These are phyloP conservation scores for Neodiprion pinetum DNA, from an alignment of 1,140 invertebrate species.

Conservation along the genomic window DNA sequence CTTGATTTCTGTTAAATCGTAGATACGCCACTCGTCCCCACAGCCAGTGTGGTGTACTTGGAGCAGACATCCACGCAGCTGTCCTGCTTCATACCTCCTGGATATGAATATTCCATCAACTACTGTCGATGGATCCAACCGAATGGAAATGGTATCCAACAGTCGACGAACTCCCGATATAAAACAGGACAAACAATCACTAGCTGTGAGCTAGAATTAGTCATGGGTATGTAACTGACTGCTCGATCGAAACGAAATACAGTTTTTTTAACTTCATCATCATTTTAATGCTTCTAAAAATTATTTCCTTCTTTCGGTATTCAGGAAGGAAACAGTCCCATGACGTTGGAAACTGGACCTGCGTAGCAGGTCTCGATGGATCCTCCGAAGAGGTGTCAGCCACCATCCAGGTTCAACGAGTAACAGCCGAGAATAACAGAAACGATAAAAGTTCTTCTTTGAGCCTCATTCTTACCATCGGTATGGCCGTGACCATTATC, in stretches of 20 bases:
- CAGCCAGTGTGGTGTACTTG: neutral
- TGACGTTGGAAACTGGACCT: conserved; percentile 24
- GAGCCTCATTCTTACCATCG: too few relatives aligned
- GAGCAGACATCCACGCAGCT: neutral
- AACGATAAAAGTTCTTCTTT: too few relatives aligned
- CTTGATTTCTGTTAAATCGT: neutral
- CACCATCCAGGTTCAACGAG: neutral
- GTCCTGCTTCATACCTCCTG: conserved; percentile 25
- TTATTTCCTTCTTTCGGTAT: neutral
- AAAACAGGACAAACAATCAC: conserved; percentile 27
- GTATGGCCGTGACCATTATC: too few relatives aligned
- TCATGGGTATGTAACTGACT: conserved; percentile 41
- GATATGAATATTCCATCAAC: conserved; percentile 33
- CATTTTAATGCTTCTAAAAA: neutral
- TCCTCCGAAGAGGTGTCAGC: neutral
- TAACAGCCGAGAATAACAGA: too few relatives aligned
- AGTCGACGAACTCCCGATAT: conserved; percentile 39
- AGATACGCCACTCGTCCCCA: neutral
- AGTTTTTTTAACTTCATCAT: neutral
- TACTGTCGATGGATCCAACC: conserved; percentile 56
- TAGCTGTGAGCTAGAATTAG: conserved; percentile 40
- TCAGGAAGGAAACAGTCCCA: conserved; percentile 20
- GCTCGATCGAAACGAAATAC: neutral
- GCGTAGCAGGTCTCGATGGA: conserved; percentile 17
- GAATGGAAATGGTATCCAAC: conserved; percentile 43